A percentile compares a stretch with the other conserved stretches of the same genome.
Evolutionary conservation across 2,113 vertebrate species (phyloP).

Genomic region (Laticauda laticaudata): DNA sequence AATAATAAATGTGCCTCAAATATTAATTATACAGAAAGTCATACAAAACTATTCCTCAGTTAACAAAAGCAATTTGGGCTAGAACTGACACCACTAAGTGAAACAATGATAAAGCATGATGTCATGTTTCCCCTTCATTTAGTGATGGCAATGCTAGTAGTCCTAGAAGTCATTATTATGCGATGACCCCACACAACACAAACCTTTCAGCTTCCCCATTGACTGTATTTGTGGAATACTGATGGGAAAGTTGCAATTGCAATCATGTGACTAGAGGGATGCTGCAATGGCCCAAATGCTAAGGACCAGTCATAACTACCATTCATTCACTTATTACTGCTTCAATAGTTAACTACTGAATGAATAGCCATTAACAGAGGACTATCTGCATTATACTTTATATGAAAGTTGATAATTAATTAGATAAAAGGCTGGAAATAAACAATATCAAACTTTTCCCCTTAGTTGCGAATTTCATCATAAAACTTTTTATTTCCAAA

Average conservation of each 20-base stretch:
- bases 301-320: not conserved
- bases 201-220: not conserved
- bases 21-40: not conserved
- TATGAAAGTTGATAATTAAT: not conserved
- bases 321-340: not conserved
- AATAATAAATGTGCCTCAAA: not conserved
- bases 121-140: not conserved
- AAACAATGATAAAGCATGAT: not conserved
- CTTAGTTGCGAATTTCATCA: not conserved
- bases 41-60: not conserved
- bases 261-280: not conserved
- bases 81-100: not conserved
- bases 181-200: not conserved
- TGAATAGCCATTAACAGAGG: not conserved
- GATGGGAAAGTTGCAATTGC: not conserved
- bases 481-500: not conserved
- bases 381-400: not conserved
- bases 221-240: not conserved
- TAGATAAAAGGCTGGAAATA: not conserved
- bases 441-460: not conserved
- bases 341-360: not conserved
- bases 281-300: not conserved
- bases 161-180: not conserved
- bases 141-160: not conserved
- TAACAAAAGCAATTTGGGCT: not conserved